Conservation (phyloP, 2,888 invertebrate genomes). For the Tipula unca region DNA sequence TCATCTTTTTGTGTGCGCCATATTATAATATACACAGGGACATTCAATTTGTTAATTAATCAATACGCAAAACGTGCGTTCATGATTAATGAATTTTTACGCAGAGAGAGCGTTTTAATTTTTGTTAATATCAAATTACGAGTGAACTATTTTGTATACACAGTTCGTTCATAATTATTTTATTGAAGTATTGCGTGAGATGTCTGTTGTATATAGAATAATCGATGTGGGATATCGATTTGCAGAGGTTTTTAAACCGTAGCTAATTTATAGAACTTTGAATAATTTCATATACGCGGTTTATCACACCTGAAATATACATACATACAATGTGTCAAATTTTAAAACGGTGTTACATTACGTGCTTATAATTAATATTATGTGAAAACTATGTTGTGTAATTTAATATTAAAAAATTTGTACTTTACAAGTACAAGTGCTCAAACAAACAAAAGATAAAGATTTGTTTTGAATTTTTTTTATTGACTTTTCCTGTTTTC, state of each 20-base stretch:
- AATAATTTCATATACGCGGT: not conserved
- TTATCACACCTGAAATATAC: not conserved
- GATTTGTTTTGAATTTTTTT: not conserved
- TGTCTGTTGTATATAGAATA: not conserved
- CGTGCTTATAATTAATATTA: not conserved
- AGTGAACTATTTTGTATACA: not conserved
- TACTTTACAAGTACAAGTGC: not conserved
- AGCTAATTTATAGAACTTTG: no score
- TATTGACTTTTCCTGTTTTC: not conserved
- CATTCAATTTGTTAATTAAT: not conserved
- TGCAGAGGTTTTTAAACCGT: not conserved
- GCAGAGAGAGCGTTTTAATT: not conserved
- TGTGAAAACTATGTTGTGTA: not conserved
- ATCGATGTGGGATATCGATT: not conserved
- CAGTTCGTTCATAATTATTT: not conserved
- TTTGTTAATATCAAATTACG: not conserved
- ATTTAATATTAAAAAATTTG: not conserved
- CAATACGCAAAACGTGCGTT: not conserved
- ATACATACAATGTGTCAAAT: not conserved
- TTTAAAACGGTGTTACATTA: not conserved
- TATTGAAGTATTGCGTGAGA: not conserved
- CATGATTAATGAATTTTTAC: not conserved
- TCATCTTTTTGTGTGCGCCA: not conserved
- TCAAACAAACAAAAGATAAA: not conserved
- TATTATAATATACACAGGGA: not conserved